Evolutionary conservation across 1,140 invertebrate genomes (phyloP).

Genomic region (Paraescarpia echinospica): DNA sequence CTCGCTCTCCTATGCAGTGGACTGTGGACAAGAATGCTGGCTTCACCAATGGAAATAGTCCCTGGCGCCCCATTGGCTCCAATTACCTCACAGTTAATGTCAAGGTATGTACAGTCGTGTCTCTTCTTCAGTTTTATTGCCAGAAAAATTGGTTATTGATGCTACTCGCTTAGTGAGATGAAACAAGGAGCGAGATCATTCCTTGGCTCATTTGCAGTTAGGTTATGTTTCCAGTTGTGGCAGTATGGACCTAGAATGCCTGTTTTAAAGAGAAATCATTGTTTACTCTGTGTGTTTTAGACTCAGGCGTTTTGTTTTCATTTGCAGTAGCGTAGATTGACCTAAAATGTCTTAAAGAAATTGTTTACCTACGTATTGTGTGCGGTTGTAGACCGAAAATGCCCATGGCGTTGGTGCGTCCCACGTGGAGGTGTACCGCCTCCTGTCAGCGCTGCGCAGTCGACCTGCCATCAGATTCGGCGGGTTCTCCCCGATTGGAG

Average conservation of each 20-base stretch:
- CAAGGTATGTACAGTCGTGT: conserved; percentile 34
- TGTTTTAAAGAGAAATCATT: too few relatives aligned
- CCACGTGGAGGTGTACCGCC: conserved; percentile 42
- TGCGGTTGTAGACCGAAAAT: conserved; percentile 28
- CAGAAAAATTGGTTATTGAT: too few relatives aligned
- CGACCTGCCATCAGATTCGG: conserved; percentile 56
- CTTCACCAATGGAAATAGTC: conserved; percentile 47
- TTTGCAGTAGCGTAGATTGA: too few relatives aligned
- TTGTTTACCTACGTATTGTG: too few relatives aligned
- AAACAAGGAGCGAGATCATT: too few relatives aligned
- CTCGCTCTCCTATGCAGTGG: conserved; percentile 58
- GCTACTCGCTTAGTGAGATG: too few relatives aligned
- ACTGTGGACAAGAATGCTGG: conserved; percentile 43
- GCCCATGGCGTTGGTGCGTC: conserved; percentile 40
- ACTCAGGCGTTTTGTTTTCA: too few relatives aligned
- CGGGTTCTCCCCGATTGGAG: conserved; percentile 36
- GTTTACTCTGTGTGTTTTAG: too few relatives aligned
- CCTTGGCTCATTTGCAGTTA: too few relatives aligned
- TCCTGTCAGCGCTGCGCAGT: conserved; percentile 44
- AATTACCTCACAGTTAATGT: conserved; percentile 43
- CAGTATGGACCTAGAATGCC: too few relatives aligned
- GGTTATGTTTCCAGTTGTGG: too few relatives aligned
- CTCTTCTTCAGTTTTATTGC: background rate
- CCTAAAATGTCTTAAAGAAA: too few relatives aligned
- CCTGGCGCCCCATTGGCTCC: conserved; percentile 48